phyloP scores from a whole-genome alignment of 2,888 invertebrate species.

The Carcina quercana region DNA sequence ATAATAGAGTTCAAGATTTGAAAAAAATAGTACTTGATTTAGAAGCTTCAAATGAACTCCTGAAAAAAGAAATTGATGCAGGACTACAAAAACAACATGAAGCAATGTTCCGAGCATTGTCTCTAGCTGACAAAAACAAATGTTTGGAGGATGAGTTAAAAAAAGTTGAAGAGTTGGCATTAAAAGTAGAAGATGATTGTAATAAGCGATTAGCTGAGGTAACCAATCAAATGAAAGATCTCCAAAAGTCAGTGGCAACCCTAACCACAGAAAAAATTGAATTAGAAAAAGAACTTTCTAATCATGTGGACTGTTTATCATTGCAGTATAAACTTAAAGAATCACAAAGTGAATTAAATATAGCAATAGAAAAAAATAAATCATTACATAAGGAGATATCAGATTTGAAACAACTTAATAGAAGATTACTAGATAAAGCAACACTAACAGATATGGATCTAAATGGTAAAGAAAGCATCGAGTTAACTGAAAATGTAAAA shows the following conservation, averaged over 20 bases:
- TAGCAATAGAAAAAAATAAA: slow-evolving; percentile 49
- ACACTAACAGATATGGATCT: slow-evolving; percentile 31
- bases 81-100: slow-evolving; percentile 83
- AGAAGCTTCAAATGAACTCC: slow-evolving; percentile 72
- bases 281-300: slow-evolving; percentile 74
- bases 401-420: slow-evolving; percentile 61
- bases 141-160: slow-evolving; percentile 80
- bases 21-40: slow-evolving; percentile 74
- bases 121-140: slow-evolving; percentile 83
- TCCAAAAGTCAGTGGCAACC: slow-evolving; percentile 73
- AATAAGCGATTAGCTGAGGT: slow-evolving; percentile 79
- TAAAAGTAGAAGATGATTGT: slow-evolving; percentile 85
- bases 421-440: slow-evolving; percentile 63
- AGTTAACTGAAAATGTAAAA: slow-evolving; percentile 2
- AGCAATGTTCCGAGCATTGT: slow-evolving; percentile 84
- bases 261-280: slow-evolving; percentile 52
- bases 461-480: slow-evolving; percentile 22
- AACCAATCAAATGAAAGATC: slow-evolving; percentile 73
- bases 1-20: slow-evolving; percentile 71
- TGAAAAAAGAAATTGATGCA: slow-evolving; percentile 64
- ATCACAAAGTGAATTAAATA: slow-evolving; percentile 33
- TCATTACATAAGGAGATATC: slow-evolving; percentile 60
- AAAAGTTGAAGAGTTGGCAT: slow-evolving; percentile 82
- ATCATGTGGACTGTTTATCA: no score
- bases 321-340: no score